Conservation (phyloP, 2,888 invertebrate genomes). For the Argynnis bischoffii region DNA sequence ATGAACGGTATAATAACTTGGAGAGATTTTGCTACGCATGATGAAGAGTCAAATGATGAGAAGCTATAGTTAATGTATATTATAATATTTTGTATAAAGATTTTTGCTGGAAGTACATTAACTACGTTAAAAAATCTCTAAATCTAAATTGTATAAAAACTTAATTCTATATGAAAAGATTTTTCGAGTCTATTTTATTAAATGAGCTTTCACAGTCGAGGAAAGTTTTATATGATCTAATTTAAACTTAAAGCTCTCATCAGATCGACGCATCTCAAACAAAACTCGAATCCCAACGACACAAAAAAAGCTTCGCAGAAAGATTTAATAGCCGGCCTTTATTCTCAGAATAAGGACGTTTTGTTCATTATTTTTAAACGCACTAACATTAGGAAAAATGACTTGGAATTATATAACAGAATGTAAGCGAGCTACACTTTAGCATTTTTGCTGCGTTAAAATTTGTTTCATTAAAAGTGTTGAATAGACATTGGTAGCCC, state of each 20-base stretch:
- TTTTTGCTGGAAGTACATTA: too few relatives aligned
- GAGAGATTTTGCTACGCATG: too few relatives aligned
- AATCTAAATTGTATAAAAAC: too few relatives aligned
- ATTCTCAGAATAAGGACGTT: slow-evolving; percentile 19
- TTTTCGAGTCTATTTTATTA: neutral
- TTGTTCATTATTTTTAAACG: slow-evolving; percentile 19
- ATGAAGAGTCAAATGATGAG: too few relatives aligned
- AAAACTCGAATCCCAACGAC: slow-evolving; percentile 3
- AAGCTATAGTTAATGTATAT: too few relatives aligned
- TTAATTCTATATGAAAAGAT: too few relatives aligned
- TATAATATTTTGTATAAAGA: too few relatives aligned
- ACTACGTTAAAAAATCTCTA: too few relatives aligned
- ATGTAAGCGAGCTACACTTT: neutral
- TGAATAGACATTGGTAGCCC: too few relatives aligned
- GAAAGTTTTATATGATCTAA: slow-evolving; percentile 10
- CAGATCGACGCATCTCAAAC: slow-evolving; percentile 1
- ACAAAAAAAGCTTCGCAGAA: slow-evolving; percentile 15
- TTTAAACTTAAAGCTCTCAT: slow-evolving; percentile 14
- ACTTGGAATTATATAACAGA: neutral
- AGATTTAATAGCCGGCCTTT: slow-evolving; percentile 14
- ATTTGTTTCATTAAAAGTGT: too few relatives aligned
- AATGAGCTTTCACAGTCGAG: neutral
- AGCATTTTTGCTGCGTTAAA: too few relatives aligned
- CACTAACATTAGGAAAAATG: slow-evolving; percentile 10
- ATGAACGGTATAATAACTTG: too few relatives aligned